phyloP scores from a whole-genome alignment of 2,797 vertebrate species.

The Rhynchotus rufescens region DNA sequence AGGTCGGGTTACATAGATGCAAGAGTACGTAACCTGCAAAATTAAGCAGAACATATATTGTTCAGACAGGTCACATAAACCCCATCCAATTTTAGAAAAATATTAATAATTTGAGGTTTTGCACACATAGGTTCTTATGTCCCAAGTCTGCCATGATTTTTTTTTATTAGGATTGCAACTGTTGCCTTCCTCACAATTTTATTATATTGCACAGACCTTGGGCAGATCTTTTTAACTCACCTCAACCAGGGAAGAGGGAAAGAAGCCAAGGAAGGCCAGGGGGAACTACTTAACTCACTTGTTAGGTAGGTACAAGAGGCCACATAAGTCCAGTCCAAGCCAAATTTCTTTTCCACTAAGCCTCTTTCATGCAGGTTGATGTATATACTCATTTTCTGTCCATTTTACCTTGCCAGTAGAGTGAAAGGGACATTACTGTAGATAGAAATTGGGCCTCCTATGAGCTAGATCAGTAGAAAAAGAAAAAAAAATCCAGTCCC shows the following conservation, averaged over 20 bases:
- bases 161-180: background rate
- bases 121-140: background rate
- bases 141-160: background rate
- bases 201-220: background rate
- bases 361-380: fast-evolving
- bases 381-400: background rate
- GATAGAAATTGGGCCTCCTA: background rate
- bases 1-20: background rate
- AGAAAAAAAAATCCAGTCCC: background rate
- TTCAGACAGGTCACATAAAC: background rate
- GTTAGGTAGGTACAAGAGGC: background rate
- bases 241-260: background rate
- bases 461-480: background rate
- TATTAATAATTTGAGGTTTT: background rate
- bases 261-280: background rate
- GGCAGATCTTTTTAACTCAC: background rate
- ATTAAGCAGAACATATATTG: background rate
- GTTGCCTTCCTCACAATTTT: background rate
- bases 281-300: background rate
- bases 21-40: background rate
- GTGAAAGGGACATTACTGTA: background rate
- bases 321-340: background rate
- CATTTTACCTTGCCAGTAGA: background rate
- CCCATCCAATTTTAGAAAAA: background rate
- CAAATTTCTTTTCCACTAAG: background rate